Conservation (phyloP, 2,113 vertebrate species). For the Phyllostomus hastatus region DNA sequence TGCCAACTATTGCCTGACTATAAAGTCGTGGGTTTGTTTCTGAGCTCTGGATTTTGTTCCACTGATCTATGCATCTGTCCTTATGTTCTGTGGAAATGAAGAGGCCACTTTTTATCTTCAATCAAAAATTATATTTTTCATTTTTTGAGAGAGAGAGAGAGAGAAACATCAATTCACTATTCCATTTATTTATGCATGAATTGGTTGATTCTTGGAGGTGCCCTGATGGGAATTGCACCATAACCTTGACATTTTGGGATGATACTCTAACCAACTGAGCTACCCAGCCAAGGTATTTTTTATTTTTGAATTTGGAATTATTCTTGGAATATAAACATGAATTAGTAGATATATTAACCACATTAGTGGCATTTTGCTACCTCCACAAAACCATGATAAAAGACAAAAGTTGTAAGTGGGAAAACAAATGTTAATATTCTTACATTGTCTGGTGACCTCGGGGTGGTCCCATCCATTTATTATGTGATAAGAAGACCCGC, state of each 20-base stretch:
- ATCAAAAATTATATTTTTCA: neutral
- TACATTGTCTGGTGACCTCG: neutral
- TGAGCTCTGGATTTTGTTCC: no score
- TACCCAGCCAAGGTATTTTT: no score
- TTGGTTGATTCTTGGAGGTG: no score
- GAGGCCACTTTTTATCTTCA: neutral
- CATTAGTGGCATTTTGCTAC: neutral
- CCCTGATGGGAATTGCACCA: no score
- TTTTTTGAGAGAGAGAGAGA: no score
- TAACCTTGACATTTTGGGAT: no score
- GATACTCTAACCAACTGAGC: no score
- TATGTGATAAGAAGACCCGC: neutral
- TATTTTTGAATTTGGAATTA: conserved; percentile 23
- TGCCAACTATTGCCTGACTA: no score
- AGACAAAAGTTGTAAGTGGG: neutral
- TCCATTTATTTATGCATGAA: no score
- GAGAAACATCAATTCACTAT: no score
- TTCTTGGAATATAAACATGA: neutral
- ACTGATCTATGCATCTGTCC: no score
- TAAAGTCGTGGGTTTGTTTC: no score
- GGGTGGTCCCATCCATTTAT: neutral
- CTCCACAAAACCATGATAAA: neutral
- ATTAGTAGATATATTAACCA: neutral
- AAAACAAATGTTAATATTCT: neutral
- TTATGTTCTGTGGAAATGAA: neutral